Conservation (phyloP, 2,797 vertebrate species). For the Salmo trutta region DNA sequence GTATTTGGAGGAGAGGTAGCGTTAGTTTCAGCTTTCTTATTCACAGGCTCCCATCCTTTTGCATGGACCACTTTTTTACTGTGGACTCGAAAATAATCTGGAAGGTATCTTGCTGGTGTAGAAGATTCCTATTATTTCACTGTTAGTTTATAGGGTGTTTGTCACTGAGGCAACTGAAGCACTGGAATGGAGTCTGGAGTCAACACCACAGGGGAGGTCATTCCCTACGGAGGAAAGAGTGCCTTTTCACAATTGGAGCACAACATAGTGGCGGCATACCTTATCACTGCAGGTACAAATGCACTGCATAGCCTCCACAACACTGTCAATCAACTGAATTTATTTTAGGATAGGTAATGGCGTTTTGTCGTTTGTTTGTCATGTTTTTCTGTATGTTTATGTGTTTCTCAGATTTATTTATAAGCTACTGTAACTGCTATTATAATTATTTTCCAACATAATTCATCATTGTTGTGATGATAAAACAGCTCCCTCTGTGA, state of each 20-base stretch:
- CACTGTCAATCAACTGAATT: conserved; percentile 2
- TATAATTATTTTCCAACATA: neutral
- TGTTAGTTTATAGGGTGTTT: conserved; percentile 27
- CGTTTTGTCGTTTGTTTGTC: neutral
- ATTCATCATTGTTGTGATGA: neutral
- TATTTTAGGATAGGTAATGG: neutral
- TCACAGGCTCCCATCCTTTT: conserved; percentile 22
- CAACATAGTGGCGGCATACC: conserved; percentile 91
- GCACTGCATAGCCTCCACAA: neutral
- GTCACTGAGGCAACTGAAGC: conserved; percentile 13
- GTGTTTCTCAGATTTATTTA: neutral
- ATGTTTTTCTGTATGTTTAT: neutral
- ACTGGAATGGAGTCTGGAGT: conserved; percentile 69
- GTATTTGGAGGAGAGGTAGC: conserved; percentile 3
- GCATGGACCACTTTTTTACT: conserved; percentile 46
- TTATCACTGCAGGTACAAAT: conserved; percentile 91
- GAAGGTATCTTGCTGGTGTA: conserved; percentile 23
- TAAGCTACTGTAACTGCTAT: neutral
- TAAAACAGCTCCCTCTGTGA: neutral
- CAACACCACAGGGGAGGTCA: conserved; percentile 72
- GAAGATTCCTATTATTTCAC: conserved; percentile 29
- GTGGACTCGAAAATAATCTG: conserved; percentile 19
- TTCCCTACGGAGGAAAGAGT: conserved; percentile 75
- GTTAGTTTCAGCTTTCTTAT: conserved; percentile 14
- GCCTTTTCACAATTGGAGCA: conserved; percentile 91